Conservation (phyloP, 2,888 invertebrate genomes). For the Habroteleia sp. region DNA sequence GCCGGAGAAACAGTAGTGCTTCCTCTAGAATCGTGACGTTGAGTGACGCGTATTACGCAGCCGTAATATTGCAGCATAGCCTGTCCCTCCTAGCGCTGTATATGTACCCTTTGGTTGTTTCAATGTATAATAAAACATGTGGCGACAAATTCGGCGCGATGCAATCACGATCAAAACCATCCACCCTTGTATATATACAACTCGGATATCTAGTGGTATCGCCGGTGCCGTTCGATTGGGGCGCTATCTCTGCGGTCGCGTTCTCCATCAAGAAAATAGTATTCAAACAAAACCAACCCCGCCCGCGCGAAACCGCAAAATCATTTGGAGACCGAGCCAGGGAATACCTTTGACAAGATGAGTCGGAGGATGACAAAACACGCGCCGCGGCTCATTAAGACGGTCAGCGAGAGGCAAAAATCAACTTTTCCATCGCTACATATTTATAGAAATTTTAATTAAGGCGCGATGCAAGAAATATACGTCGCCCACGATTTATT, state of each 20-base stretch:
- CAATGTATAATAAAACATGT: conserved; percentile 59
- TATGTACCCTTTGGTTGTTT: conserved; percentile 72
- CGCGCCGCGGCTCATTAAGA: conserved; percentile 32
- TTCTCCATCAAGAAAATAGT: conserved; percentile 35
- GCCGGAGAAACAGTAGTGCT: conserved; percentile 19
- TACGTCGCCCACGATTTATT: conserved; percentile 51
- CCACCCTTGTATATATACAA: conserved; percentile 54
- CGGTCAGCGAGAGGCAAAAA: conserved; percentile 18
- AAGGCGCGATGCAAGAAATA: conserved; percentile 58
- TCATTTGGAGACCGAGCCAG: background rate
- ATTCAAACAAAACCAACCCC: conserved; percentile 71
- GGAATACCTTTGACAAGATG: background rate
- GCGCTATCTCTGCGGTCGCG: conserved; percentile 66
- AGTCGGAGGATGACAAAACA: background rate
- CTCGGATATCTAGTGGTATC: conserved; percentile 61
- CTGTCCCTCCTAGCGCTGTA: conserved; percentile 47
- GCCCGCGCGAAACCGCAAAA: conserved; percentile 71
- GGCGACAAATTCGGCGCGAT: conserved; percentile 76
- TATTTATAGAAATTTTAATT: conserved; percentile 63
- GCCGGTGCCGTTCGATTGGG: conserved; percentile 62
- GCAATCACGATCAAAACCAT: conserved; percentile 77
- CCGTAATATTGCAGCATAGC: conserved; percentile 75
- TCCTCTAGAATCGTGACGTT: conserved; percentile 70
- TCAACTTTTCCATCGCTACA: conserved; percentile 48
- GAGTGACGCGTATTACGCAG: conserved; percentile 77